Evolutionary conservation across 2,113 vertebrate species (phyloP).

Genomic region (Megaceryle torquata): DNA sequence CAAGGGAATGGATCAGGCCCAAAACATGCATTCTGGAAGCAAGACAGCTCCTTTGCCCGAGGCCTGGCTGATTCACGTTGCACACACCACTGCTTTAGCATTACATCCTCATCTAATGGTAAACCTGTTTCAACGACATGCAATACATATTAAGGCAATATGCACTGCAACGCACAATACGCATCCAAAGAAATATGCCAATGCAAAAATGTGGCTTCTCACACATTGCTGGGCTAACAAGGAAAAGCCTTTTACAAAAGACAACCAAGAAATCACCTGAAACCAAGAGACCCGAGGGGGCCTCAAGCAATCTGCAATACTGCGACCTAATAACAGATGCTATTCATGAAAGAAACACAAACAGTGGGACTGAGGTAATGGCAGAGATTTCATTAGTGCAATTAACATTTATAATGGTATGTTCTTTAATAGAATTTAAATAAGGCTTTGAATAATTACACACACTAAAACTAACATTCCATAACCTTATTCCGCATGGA

Average conservation of each 20-base stretch:
- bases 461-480: constrained; percentile 74
- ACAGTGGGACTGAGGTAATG: constrained; percentile 63
- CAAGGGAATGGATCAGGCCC: constrained; percentile 34
- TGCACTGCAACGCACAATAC: constrained; percentile 56
- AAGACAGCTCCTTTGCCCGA: constrained; percentile 47
- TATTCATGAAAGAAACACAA: constrained; percentile 55
- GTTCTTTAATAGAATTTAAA: constrained; percentile 80
- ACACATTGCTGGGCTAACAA: constrained; percentile 43
- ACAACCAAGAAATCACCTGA: constrained; percentile 51
- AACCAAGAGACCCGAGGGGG: not conserved
- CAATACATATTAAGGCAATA: constrained; percentile 71
- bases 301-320: not conserved
- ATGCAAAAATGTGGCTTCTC: constrained; percentile 46
- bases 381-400: constrained; percentile 78
- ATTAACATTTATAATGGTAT: constrained; percentile 78
- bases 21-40: constrained; percentile 73
- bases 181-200: constrained; percentile 58
- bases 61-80: constrained; percentile 53
- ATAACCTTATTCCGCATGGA: constrained; percentile 69
- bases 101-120: constrained; percentile 56
- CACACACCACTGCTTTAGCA: constrained; percentile 68
- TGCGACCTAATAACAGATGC: constrained; percentile 7
- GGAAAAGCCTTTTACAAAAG: constrained; percentile 42
- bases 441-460: constrained; percentile 81
- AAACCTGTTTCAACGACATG: constrained; percentile 62